Base-by-base conservation (phyloP, 1,140 invertebrate genomes). In the Helicoverpa armigera region DNA sequence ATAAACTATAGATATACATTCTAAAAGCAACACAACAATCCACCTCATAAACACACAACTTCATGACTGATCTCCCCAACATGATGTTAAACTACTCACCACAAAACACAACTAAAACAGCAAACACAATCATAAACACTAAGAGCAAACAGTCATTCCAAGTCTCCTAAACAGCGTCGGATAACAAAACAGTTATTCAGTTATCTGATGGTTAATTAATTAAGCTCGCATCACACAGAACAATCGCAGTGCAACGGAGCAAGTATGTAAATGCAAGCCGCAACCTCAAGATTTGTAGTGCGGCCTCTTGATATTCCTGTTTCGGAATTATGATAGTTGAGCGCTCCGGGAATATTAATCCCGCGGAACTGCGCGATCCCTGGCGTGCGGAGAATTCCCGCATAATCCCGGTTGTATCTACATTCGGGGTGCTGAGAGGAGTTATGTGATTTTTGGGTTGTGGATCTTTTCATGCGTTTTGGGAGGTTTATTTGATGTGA, bases 331-430 rank as follows among this genome's bases (percentile, higher is more conserved):
- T 91, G 86, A 91, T 89, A 86, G 87, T 86, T 63, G 56, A 70
- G 88, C 81, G 82, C 82, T 77, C 70, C 70, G 84, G 86, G 88
- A 91, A 91, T 89, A 91, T 86, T 89, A 90, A 90, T 88, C 84
- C 84, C 76, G 79, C 61, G 84, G 18, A 29, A 53, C 18, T 65
- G 23, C 14, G 75, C 13, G 61, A 80, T 70, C 78, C 75, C 73
- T 16, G 50, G 51, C 83, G 80, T 85, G 84, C 81, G 58, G 63
- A 18, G 83, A 87, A 86, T 85, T 78, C 58, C 69, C 12, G 75
- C 61, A 80, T 85, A 82, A 81, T 81, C 80, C 73, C 48, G 14
- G 23, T 31, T 60, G 48, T 69, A 69, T 69, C 35, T 51, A 51
- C 65, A 35, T 69, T 69, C 11, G 35, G 35, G 65, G 53, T 58